These are phyloP conservation scores for Cathartes aura DNA, from an alignment of 2,113 vertebrate genomes.

Conservation along the genomic window DNA sequence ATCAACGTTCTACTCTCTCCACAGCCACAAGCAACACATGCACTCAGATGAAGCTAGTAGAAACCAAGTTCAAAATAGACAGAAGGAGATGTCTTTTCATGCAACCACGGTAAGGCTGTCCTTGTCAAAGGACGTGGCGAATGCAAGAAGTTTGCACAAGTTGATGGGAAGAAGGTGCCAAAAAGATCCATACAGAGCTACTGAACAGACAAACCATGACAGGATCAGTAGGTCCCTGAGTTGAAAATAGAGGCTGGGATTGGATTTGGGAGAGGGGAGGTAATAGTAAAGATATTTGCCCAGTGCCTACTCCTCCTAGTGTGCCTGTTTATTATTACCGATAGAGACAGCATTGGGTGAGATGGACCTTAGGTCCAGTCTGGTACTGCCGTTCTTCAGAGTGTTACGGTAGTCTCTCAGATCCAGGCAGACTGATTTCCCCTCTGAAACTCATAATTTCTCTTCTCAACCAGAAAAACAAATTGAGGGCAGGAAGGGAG, in stretches of 20 bases:
- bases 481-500: background rate
- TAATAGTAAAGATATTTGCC: background rate
- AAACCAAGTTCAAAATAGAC: background rate
- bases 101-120: background rate
- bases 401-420: rapidly evolving
- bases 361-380: background rate
- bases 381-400: background rate
- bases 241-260: background rate
- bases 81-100: background rate
- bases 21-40: background rate
- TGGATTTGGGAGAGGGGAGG: background rate
- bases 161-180: background rate
- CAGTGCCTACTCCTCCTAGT: rapidly evolving
- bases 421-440: background rate
- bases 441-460: background rate
- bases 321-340: background rate
- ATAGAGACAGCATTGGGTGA: rapidly evolving
- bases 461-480: background rate
- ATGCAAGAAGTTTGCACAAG: background rate
- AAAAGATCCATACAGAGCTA: background rate
- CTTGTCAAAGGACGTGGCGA: rapidly evolving
- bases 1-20: background rate
- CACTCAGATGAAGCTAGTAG: background rate
- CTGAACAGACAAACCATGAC: background rate
- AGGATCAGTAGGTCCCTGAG: background rate